Base-by-base conservation (phyloP, 2,888 invertebrate genomes). In the Unio delphinus region DNA sequence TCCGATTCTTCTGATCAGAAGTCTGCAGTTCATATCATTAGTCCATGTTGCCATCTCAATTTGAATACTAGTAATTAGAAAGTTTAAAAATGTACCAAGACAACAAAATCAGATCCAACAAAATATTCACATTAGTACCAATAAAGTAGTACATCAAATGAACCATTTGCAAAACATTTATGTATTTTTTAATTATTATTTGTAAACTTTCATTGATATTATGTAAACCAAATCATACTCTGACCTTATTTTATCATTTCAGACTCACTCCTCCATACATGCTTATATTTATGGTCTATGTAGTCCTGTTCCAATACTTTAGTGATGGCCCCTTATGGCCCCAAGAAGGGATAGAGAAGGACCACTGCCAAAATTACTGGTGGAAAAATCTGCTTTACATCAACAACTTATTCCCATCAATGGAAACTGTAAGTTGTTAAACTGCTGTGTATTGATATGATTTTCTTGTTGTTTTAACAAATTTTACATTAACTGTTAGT, bases 351-450 rank as follows among this genome's bases (percentile, higher is more conserved):
- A 56, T 68, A 1, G 79, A 80, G 61, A 69, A 61, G 8, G 65
- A 78, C 60, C 67, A 74, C 62, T 85, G 85, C 72, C 34, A 71
- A 23, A 61, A 73, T 20, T 70, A 68, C 20, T 85, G 84, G 84
- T 85, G 82, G 80, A 73, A 70, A 55, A 83, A 83, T 58, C 58
- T 84, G 15, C 72, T 85, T 20, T 85, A 85, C 64, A 79, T 85
- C 57, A 78, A 78, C 62, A 80, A 80, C 61, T 67, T 79, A 23
- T 70, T 67, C 20, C 11, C 20, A 23, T 4, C 58, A 54, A 34
- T 11, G 45, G 65, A 65, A n/a, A 65, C 59, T n/a, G 65, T 65
- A 54, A 23, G 64, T 55, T 17, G n/a, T 62, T 17, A n/a, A 23
- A 15, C 20, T 23, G 20, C 26, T 26, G 26, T 58, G 11, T 11